Base-by-base conservation (phyloP, 2,797 vertebrate species). In the Rhinophrynus dorsalis region DNA sequence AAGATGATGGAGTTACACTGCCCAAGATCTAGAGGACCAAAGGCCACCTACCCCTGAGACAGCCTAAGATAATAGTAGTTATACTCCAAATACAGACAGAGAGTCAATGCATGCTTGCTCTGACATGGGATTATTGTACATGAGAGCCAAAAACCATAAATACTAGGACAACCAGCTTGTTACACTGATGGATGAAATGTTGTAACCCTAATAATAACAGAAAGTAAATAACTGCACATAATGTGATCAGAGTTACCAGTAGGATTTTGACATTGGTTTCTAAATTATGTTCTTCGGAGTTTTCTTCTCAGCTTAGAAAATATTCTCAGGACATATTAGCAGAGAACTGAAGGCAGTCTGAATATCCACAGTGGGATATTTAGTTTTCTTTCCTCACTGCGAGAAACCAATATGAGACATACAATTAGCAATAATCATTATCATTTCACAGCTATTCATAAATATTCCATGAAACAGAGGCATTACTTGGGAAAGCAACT, bases 361-460 rank as follows among this genome's bases (percentile, higher is more conserved):
- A 59, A 73, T 68, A 56, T 60, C 30, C 65, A 54, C 75, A 0
- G 8, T 26, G 55, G 44, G 72, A 32, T 51, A 57, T 4, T 21
- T 44, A 21, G 8, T 24, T 57, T 66, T 17, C 21, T 17, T 42
- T 47, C 6, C 0, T 0, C 24, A 30, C 37, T 8, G 54, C 12
- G 23, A 24, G 0, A 37, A 42, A 33, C 68, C 30, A 29, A 62
- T 63, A 77, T 44, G 42, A 54, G 0, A 10, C 12, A 68, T 54
- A 35, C 74, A 81, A 83, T 83, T 84, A 81, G 50, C 78, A 80
- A 70, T 75, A 75, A 80, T 77, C 74, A 58, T 83, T 78, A 77
- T 75, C 59, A 80, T 78, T 75, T 78, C 62, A 60, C 58, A 75
- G 52, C 2, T 6, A 69, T 81, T 80, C 74, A 76, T 82, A 84